phyloP scores from a whole-genome alignment of 1,140 invertebrate species.

The Zaprionus davidi region DNA sequence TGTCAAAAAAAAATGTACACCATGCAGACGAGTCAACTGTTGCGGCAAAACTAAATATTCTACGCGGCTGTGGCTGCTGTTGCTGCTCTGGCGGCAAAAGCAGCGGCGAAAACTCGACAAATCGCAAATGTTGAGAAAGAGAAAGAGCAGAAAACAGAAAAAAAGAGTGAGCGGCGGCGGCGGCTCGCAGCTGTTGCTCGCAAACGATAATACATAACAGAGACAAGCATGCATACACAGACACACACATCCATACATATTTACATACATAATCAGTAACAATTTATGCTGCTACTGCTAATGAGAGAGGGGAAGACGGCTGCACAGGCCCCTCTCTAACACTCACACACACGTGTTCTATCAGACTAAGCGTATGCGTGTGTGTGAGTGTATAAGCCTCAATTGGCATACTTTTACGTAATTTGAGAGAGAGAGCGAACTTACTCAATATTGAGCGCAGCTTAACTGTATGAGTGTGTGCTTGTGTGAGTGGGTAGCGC shows the following conservation, averaged over 20 bases:
- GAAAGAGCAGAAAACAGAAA: not conserved
- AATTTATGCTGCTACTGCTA: constrained; percentile 70
- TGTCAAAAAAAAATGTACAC: constrained; percentile 49
- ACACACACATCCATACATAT: constrained; percentile 8
- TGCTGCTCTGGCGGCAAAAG: constrained; percentile 43
- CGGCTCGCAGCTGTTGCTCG: constrained; percentile 59
- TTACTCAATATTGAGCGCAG: constrained; percentile 34
- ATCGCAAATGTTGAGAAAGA: constrained; percentile 35
- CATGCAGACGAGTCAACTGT: constrained; percentile 80
- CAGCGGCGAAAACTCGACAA: constrained; percentile 27
- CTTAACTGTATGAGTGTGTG: constrained; percentile 46
- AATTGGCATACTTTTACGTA: constrained; percentile 80
- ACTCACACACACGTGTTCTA: constrained; percentile 56
- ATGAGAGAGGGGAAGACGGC: constrained; percentile 45
- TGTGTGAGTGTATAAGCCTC: constrained; percentile 56
- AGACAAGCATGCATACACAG: not conserved
- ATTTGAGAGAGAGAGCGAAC: constrained; percentile 49
- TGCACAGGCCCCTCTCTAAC: constrained; percentile 24
- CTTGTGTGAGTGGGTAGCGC: constrained; percentile 26
- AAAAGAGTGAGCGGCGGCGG: constrained; percentile 12
- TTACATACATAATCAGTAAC: constrained; percentile 65
- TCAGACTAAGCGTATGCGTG: constrained; percentile 33
- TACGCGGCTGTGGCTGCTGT: constrained; percentile 37
- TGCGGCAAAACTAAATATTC: constrained; percentile 76
- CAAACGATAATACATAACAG: constrained; percentile 54